A percentile compares a stretch with the other conserved stretches of the same genome.
These are phyloP conservation scores for Sternotherus odoratus DNA, from an alignment of 2,797 vertebrate species.

Conservation along the genomic window DNA sequence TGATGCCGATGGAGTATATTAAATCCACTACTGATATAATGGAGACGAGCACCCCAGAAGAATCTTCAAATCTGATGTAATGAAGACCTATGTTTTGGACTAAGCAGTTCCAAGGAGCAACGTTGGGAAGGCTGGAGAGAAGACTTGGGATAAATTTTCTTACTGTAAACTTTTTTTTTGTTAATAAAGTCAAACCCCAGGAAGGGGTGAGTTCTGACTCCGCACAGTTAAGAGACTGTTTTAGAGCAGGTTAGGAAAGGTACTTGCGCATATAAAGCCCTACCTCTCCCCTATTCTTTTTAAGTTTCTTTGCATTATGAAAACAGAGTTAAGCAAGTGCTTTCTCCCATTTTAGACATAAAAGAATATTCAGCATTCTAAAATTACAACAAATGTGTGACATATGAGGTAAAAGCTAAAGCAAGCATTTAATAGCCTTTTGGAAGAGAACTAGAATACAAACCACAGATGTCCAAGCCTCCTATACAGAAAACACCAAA, in stretches of 20 bases:
- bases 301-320: not conserved
- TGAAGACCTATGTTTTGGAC: not conserved
- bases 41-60: not conserved
- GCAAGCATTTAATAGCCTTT: not conserved
- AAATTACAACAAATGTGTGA: not conserved
- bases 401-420: not conserved
- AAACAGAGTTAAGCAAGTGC: not conserved
- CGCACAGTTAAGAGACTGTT: rapidly evolving
- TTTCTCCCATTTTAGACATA: not conserved
- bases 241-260: not conserved
- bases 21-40: not conserved
- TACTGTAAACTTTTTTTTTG: not conserved
- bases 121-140: not conserved
- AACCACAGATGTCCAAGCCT: not conserved
- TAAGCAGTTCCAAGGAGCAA: not conserved
- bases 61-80: not conserved
- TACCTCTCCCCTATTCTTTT: not conserved
- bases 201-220: not conserved
- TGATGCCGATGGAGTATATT: not conserved
- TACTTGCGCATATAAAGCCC: rapidly evolving
- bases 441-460: not conserved
- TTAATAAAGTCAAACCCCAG: not conserved
- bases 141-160: not conserved
- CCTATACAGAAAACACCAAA: not conserved
- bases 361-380: not conserved